A percentile compares a stretch with the other conserved stretches of the same genome.
These are phyloP conservation scores for Misgurnus mizolepis DNA, from an alignment of 2,113 vertebrate species.

Conservation along the genomic window DNA sequence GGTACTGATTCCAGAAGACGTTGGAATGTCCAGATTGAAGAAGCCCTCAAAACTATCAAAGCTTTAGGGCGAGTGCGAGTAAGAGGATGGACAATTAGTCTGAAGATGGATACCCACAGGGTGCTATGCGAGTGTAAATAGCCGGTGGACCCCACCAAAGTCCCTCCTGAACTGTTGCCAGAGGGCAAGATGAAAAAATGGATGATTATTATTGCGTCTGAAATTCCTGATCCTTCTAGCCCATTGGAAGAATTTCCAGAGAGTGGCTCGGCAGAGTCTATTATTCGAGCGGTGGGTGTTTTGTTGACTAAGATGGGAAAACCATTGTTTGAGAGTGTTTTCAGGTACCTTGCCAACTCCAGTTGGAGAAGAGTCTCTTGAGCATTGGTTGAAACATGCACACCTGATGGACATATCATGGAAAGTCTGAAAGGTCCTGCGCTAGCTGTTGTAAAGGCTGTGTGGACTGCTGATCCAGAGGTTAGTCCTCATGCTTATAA, in stretches of 20 bases:
- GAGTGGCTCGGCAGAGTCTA: slow-evolving; percentile 30
- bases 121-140: slow-evolving; percentile 27
- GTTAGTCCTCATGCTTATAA: not conserved
- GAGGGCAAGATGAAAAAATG: not conserved
- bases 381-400: slow-evolving; percentile 45
- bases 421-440: slow-evolving; percentile 33
- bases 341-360: too few relatives aligned
- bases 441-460: too few relatives aligned
- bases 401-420: slow-evolving; percentile 34
- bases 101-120: not conserved
- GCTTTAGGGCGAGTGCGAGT: slow-evolving; percentile 25
- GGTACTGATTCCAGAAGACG: slow-evolving; percentile 8
- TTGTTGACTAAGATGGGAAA: slow-evolving; percentile 17
- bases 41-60: slow-evolving; percentile 21
- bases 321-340: not conserved
- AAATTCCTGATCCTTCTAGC: not conserved
- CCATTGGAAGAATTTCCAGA: not conserved
- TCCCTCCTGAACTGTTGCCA: slow-evolving; percentile 23
- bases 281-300: slow-evolving; percentile 21
- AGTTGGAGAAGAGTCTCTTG: not conserved
- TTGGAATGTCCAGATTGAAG: slow-evolving; percentile 10
- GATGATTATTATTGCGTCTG: not conserved
- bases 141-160: slow-evolving; percentile 13
- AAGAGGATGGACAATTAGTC: slow-evolving; percentile 5
- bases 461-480: too few relatives aligned